Evolutionary conservation across 2,888 invertebrate species (phyloP), one percentile per base, ranked within the genome.

Genomic region (Tetheella fluctuosa): DNA sequence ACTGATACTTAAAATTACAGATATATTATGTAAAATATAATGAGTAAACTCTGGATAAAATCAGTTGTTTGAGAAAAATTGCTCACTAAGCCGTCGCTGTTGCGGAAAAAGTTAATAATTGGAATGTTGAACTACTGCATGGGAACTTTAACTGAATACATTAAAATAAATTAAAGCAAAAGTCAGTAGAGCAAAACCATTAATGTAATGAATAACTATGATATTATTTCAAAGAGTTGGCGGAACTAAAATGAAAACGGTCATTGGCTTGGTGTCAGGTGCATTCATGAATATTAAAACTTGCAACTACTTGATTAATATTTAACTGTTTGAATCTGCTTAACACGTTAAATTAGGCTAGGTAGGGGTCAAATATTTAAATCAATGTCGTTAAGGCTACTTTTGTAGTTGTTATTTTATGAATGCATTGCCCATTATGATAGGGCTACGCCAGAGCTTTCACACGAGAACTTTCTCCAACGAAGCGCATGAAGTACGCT

Each of bases 391-490:
- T n/a, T 39, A 48, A 7, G n/a, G 48, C 48, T 48, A 48, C 48
- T 20, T 20, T 10, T 48, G 10, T 15, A 15, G 7, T 48, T 8
- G 4, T 42, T 17, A 20, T 20, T 17, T 20, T 10, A 20, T 48
- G n/a, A 20, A 48, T 48, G 48, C 20, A 48, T 20, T 48, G 17
- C 48, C 48, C 20, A 20, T 53, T 55, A 39, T 54, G 42, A 57
- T 57, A 58, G 60, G 58, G 60, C 56, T 57, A 48, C 6, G 15
- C 7, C 42, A 57, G 68, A 62, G 67, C 63, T 66, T 81, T 88
- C 86, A 81, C 87, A 85, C 77, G 86, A 86, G 85, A 88, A 89
- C 81, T 85, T 82, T 85, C 84, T 82, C 74, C 74, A 73, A 68
- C 64, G 65, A 67, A 60, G 67, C 65, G 70, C 64, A 72, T 74